These are phyloP conservation scores for Acrocyrtus sp. DNA, from an alignment of 2,888 invertebrate genomes.

Conservation along the genomic window DNA sequence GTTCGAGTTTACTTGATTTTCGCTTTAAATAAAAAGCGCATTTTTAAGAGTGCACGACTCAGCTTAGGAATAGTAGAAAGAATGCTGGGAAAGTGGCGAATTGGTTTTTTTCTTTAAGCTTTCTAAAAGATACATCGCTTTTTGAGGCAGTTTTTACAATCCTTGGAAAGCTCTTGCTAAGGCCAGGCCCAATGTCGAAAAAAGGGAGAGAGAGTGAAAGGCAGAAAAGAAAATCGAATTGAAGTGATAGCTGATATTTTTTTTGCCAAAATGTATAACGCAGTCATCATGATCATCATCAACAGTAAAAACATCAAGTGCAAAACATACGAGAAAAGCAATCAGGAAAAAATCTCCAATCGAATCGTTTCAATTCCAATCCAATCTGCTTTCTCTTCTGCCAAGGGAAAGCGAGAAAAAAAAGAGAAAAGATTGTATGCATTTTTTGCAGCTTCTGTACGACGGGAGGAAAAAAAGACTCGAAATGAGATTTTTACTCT, in stretches of 20 bases:
- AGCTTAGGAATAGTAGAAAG: not conserved
- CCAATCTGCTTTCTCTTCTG: conserved; percentile 27
- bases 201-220: conserved; percentile 2
- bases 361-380: conserved; percentile 36
- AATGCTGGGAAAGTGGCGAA: not conserved
- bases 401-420: conserved; percentile 15
- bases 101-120: too few species aligned
- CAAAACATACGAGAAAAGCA: conserved; percentile 14
- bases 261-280: too few species aligned
- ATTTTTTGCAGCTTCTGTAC: conserved; percentile 1
- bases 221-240: not conserved
- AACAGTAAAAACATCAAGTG: conserved; percentile 8
- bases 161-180: not conserved
- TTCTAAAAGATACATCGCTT: too few species aligned
- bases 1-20: too few species aligned
- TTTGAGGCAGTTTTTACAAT: not conserved
- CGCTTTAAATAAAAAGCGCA: too few species aligned
- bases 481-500: conserved; percentile 38
- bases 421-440: conserved; percentile 12
- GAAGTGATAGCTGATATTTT: conserved; percentile 14
- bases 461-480: conserved; percentile 8
- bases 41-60: not conserved
- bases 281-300: conserved; percentile 18
- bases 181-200: not conserved
- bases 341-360: conserved; percentile 36